Conservation (phyloP, 2,797 vertebrate genomes). For the Sebastes kiyomatsui region DNA sequence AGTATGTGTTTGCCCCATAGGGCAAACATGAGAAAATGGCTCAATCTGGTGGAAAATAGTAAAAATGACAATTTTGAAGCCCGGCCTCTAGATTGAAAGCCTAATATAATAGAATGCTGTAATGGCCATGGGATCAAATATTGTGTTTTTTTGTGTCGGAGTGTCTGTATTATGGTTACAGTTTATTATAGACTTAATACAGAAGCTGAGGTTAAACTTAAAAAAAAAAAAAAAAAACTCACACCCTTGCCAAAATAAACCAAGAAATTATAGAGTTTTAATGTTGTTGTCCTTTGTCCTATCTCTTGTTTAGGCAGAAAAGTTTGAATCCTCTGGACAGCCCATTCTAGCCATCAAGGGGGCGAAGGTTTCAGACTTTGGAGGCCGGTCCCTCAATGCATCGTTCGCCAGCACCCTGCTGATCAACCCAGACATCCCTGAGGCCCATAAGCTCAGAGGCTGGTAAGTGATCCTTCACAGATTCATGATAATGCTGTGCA, state of each 20-base stretch:
- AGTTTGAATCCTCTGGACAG: slow-evolving; percentile 89
- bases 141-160: neutral
- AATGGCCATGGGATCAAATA: neutral
- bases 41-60: neutral
- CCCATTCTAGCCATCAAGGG: slow-evolving; percentile 95
- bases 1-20: neutral
- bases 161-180: neutral
- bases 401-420: slow-evolving; percentile 92
- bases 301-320: slow-evolving; percentile 87
- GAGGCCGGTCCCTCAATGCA: slow-evolving; percentile 93
- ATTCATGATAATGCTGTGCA: slow-evolving; percentile 6
- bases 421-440: slow-evolving; percentile 95
- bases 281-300: neutral
- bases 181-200: neutral
- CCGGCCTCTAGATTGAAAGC: neutral
- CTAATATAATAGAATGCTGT: neutral
- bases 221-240: neutral
- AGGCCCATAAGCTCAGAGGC: slow-evolving; percentile 94
- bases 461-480: slow-evolving; percentile 84
- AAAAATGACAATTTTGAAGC: neutral
- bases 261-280: neutral
- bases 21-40: neutral
- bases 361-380: slow-evolving; percentile 94
- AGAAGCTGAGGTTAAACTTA: neutral
- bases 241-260: neutral